Conservation (phyloP, 2,888 invertebrate species). For the Synergus itoensis region DNA sequence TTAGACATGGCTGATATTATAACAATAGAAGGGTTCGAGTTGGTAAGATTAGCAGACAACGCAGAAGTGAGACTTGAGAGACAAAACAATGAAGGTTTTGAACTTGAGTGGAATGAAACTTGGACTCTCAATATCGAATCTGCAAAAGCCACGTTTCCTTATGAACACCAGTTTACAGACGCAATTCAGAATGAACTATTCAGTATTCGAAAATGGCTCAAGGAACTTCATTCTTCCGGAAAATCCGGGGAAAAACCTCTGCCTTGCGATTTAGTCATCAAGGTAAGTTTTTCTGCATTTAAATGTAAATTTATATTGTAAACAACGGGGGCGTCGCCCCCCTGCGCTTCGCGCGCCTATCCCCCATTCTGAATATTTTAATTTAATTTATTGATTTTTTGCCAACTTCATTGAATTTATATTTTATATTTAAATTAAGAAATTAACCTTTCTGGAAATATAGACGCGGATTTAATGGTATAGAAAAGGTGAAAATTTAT, state of each 20-base stretch:
- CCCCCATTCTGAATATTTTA: no score
- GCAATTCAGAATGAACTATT: conserved; percentile 93
- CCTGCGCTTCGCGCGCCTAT: no score
- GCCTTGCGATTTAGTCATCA: conserved; percentile 93
- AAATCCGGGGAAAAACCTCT: conserved; percentile 85
- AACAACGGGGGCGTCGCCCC: no score
- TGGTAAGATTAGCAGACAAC: conserved; percentile 82
- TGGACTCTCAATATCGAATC: conserved; percentile 84
- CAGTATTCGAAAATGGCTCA: conserved; percentile 96
- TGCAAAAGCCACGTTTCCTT: conserved; percentile 88
- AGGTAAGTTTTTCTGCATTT: conserved; percentile 79
- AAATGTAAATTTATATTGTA: no score
- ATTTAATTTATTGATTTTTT: no score
- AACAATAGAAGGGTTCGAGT: conserved; percentile 84
- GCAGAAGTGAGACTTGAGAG: conserved; percentile 85
- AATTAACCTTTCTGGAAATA: no score
- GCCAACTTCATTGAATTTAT: no score
- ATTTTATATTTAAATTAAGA: no score
- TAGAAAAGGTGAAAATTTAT: no score
- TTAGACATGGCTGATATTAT: conserved; percentile 88
- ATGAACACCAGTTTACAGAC: conserved; percentile 92
- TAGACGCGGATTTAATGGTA: no score
- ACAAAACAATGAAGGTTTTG: conserved; percentile 86
- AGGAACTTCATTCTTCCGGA: conserved; percentile 85
- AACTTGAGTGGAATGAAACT: conserved; percentile 85